Conservation (phyloP, 2,797 vertebrate genomes). For the Cossypha heuglini region DNA sequence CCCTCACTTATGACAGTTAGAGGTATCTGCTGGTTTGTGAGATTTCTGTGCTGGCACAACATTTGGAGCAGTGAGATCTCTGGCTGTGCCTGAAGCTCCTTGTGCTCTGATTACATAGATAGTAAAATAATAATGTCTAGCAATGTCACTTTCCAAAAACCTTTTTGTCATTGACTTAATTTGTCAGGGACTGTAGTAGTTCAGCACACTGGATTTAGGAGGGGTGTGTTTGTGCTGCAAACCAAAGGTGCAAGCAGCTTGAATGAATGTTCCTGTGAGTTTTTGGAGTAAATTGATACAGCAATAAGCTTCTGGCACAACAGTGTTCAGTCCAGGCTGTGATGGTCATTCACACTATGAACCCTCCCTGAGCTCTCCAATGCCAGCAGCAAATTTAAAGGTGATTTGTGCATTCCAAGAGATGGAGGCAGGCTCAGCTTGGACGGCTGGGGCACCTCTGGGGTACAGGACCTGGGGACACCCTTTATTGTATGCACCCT, state of each 20-base stretch:
- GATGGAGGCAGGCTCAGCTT: not conserved
- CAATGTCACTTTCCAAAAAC: conserved; percentile 15
- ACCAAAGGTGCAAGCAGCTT: not conserved
- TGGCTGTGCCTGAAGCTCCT: not conserved
- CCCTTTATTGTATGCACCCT: too few relatives aligned
- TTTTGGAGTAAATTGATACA: not conserved
- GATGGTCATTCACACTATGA: not conserved
- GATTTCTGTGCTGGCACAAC: not conserved
- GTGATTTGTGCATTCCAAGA: not conserved
- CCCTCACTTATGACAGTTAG: not conserved
- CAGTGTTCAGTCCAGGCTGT: not conserved
- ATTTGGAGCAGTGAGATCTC: conserved; percentile 29
- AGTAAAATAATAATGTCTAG: not conserved
- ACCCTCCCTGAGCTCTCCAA: not conserved
- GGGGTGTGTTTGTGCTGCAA: not conserved
- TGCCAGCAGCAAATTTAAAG: not conserved
- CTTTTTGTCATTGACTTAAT: not conserved
- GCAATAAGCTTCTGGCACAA: not conserved
- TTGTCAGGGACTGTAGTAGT: not conserved
- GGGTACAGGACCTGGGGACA: not conserved
- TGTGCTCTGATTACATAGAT: not conserved
- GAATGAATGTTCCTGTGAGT: not conserved
- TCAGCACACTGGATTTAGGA: not conserved
- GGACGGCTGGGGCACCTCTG: not conserved
- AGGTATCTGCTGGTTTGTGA: not conserved